These are phyloP conservation scores for Pterostichus niger DNA, from an alignment of 2,888 invertebrate species.

Conservation along the genomic window DNA sequence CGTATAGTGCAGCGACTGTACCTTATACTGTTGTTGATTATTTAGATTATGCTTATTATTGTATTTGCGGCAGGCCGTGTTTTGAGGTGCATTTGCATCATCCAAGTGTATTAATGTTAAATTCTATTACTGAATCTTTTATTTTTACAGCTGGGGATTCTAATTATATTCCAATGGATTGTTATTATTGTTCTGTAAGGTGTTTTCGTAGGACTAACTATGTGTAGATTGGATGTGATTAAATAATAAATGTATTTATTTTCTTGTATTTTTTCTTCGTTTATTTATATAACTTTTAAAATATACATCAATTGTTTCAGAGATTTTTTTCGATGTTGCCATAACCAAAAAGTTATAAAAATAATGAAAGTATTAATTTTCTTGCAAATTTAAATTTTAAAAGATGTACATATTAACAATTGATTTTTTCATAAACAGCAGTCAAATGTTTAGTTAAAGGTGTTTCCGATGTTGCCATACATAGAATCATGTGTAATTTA, in stretches of 20 bases:
- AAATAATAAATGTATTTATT: constrained; percentile 53
- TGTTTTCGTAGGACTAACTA: constrained; percentile 74
- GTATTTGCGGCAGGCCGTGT: constrained; percentile 80
- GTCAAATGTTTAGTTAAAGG: constrained; percentile 80
- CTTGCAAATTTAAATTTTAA: neutral
- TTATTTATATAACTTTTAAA: no score
- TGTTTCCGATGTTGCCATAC: constrained; percentile 80
- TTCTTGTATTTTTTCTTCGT: constrained; percentile 14
- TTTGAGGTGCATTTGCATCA: constrained; percentile 71
- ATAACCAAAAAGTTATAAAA: neutral
- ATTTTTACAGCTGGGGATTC: constrained; percentile 75
- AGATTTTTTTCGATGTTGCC: neutral
- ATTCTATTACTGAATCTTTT: constrained; percentile 76
- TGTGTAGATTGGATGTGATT: constrained; percentile 27
- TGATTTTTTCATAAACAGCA: constrained; percentile 77
- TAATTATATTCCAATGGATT: constrained; percentile 79
- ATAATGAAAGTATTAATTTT: neutral
- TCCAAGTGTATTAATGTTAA: constrained; percentile 76
- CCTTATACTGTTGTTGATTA: constrained; percentile 81
- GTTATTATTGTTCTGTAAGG: constrained; percentile 81
- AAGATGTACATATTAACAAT: constrained; percentile 11
- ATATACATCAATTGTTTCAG: neutral
- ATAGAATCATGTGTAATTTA: constrained; percentile 77
- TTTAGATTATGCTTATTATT: constrained; percentile 82
- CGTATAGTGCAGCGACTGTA: constrained; percentile 80